Evolutionary conservation across 2,113 vertebrate species (phyloP).

Genomic region (Dryoscopus gambensis): DNA sequence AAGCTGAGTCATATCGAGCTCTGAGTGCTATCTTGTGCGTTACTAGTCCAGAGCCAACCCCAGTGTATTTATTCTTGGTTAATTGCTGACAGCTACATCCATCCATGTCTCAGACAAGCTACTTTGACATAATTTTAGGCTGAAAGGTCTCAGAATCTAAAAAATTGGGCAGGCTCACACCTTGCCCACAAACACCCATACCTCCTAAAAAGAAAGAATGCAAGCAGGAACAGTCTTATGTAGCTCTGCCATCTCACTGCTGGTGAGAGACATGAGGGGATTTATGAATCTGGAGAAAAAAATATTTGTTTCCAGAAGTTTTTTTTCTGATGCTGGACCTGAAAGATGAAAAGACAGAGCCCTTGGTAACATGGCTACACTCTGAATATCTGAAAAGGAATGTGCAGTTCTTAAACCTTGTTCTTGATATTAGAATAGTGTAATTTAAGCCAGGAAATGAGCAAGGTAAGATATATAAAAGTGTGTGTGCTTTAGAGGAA

Average conservation of each 20-base stretch:
- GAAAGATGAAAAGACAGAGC: not conserved
- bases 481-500: not conserved
- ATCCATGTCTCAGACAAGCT: not conserved
- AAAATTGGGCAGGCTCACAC: not conserved
- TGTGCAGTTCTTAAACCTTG: not conserved
- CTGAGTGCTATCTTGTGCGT: not conserved
- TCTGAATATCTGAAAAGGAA: not conserved
- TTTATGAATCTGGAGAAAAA: not conserved
- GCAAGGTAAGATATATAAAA: not conserved
- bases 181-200: not conserved
- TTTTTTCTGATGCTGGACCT: not conserved
- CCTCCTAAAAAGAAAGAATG: not conserved
- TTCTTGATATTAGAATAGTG: not conserved
- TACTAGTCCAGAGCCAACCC: not conserved
- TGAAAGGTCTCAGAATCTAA: not conserved
- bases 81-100: not conserved
- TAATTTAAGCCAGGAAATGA: not conserved
- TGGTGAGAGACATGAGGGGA: not conserved
- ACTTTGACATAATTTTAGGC: not conserved
- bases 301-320: not conserved
- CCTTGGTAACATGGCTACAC: not conserved
- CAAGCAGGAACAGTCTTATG: not conserved
- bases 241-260: not conserved
- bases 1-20: not conserved
- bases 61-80: not conserved